Percentiles rank a stretch among this genome's conserved stretches.
Conservation (phyloP, 2,888 invertebrate species). For the Tetragnatha montana region DNA sequence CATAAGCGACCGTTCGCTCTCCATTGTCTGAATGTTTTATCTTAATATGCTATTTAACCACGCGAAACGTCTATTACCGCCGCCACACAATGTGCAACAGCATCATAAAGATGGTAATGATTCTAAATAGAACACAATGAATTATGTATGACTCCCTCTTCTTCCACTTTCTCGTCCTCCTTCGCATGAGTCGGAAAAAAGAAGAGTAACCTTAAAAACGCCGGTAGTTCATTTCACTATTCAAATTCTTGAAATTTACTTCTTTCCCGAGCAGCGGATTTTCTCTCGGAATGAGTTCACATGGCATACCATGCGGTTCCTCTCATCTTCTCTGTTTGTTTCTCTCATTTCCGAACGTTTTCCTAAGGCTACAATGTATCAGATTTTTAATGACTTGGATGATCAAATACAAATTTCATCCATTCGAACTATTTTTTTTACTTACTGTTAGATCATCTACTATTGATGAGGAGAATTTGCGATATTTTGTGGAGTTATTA, state of each 20-base stretch:
- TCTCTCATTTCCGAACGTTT: too few species aligned
- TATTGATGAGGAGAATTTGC: too few species aligned
- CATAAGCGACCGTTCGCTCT: background rate
- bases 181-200: background rate
- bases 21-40: constrained; percentile 28
- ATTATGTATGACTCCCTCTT: constrained; percentile 28
- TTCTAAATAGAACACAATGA: constrained; percentile 44
- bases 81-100: constrained; percentile 37
- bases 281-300: too few species aligned
- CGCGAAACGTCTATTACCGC: constrained; percentile 55
- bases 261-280: too few species aligned
- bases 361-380: too few species aligned
- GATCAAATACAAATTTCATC: too few species aligned
- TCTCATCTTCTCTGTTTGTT: too few species aligned
- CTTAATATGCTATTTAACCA: constrained; percentile 56
- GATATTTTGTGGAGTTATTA: too few species aligned
- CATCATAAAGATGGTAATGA: constrained; percentile 62
- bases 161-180: background rate
- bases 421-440: too few species aligned
- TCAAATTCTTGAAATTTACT: background rate
- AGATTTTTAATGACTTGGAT: too few species aligned
- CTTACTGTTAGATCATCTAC: too few species aligned
- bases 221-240: background rate
- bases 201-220: background rate
- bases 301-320: too few species aligned